Evolutionary conservation across 2,888 invertebrate species (phyloP).

Genomic region (Orthosia cruda): DNA sequence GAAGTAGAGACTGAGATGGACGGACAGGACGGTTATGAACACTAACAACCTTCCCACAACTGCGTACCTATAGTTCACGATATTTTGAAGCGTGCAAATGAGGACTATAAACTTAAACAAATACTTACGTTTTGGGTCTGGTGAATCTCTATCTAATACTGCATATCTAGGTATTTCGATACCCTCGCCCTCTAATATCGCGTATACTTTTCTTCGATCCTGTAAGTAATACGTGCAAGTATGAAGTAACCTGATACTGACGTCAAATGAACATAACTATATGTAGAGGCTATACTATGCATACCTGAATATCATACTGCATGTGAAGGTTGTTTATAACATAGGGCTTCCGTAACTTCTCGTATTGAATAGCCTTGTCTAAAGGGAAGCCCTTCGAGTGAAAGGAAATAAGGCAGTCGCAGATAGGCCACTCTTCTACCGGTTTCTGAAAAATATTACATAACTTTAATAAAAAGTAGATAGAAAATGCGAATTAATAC

Average conservation of each 20-base stretch:
- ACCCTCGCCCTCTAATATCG: conserved; percentile 98
- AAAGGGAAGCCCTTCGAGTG: conserved; percentile 99
- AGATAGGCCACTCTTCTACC: conserved; percentile 99
- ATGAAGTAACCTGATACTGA: conserved; percentile 43
- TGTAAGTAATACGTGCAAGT: conserved; percentile 79
- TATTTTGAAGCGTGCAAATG: conserved; percentile 17
- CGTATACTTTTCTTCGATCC: conserved; percentile 98
- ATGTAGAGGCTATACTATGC: conserved; percentile 19
- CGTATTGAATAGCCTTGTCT: conserved; percentile 99
- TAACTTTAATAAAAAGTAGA: conserved; percentile 14
- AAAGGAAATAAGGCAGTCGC: conserved; percentile 99
- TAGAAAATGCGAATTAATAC: conserved; percentile 37
- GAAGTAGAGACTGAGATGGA: background rate
- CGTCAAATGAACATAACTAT: conserved; percentile 35
- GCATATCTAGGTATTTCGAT: conserved; percentile 99
- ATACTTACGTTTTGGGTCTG: conserved; percentile 96
- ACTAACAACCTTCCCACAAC: conserved; percentile 19
- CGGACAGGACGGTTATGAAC: background rate
- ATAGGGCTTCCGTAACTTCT: conserved; percentile 98
- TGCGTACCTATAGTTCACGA: conserved; percentile 1
- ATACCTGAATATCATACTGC: conserved; percentile 99
- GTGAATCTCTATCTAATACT: conserved; percentile 98
- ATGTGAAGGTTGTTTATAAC: conserved; percentile 99
- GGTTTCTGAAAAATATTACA: conserved; percentile 93
- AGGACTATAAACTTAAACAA: conserved; percentile 25